Evolutionary conservation across 2,113 vertebrate genomes (phyloP), one percentile per base, ranked within the genome.

Genomic region (Xenopus borealis): DNA sequence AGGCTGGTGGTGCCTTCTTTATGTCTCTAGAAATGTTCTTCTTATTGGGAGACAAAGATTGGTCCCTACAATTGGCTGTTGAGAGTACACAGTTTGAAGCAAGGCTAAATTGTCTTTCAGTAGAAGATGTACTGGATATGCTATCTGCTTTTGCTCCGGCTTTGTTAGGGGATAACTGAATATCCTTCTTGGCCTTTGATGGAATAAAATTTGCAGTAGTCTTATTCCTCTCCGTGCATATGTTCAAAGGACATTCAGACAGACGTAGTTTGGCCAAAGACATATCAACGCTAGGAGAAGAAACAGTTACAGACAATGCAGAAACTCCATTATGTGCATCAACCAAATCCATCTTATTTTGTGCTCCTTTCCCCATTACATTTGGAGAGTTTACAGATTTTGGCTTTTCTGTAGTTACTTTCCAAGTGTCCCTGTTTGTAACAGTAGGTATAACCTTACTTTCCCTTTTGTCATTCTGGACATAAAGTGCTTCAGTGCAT

Each of bases 61-160:
- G 12, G 9, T 95, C 94, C 79, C 86, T 93, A 70, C 85, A 93
- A 82, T 89, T 94, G 75, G 83, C 83, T 71, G 94, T 94, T 17
- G 83, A 83, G 2, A 27, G 23, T 65, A 85, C 83, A 66, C 81
- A 83, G 53, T 78, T 46, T 16, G 81, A 57, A 0, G 80, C 62
- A n/a, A 47, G 47, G 46, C 65, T 46, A 5, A n/a, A 23, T 20
- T 77, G 74, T 17, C 70, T 77, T 57, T 77, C 74, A 46, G 30
- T 9, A 40, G 44, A 46, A 57, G 59, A 20, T 57, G 64, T 77
- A 46, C 30, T 46, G 14, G 50, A 69, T 40, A 70, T 13, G 20
- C 19, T 64, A 18, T 68, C 61, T 23, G 59, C 66, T 79, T 90
- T 88, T 58, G 65, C 78, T 12, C 80, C 0, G 63, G 84, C 23